These are phyloP conservation scores for Cliona cf. orientalis DNA, from an alignment of 37 sponge, comb jelly and placozoan genomes.

Conservation along the genomic window DNA sequence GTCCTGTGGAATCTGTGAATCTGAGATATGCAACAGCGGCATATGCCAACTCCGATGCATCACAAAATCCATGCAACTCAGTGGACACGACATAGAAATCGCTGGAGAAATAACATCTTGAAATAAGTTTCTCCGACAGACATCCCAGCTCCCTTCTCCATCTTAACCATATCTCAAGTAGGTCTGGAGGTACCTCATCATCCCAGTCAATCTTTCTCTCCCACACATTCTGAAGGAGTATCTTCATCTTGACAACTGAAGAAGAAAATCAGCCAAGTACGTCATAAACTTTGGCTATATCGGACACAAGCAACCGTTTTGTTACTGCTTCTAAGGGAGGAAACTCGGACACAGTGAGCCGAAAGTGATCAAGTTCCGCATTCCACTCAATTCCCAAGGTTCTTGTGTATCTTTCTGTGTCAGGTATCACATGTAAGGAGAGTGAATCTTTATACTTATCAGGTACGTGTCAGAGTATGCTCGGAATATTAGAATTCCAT, in stretches of 20 bases:
- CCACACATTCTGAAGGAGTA: slow-evolving; percentile 32
- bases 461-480: neutral
- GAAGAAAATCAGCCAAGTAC: slow-evolving; percentile 38
- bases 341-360: slow-evolving; percentile 6
- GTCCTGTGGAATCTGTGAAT: slow-evolving; percentile 5
- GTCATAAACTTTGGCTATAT: slow-evolving; percentile 35
- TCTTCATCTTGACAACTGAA: slow-evolving; percentile 15
- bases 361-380: slow-evolving; percentile 21
- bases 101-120: slow-evolving; percentile 10
- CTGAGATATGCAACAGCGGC: slow-evolving; percentile 33
- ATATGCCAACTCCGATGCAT: slow-evolving; percentile 30
- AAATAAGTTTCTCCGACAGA: neutral
- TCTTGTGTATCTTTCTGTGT: slow-evolving; percentile 18
- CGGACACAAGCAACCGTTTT: slow-evolving; percentile 23
- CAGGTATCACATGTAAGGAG: neutral
- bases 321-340: neutral
- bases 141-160: slow-evolving; percentile 10
- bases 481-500: neutral
- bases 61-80: slow-evolving; percentile 28
- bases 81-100: neutral
- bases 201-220: slow-evolving; percentile 28
- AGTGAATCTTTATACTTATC: neutral
- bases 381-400: slow-evolving; percentile 54
- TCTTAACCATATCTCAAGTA: neutral
- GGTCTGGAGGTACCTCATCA: neutral